Evolutionary conservation across 2,797 vertebrate species (phyloP).

Genomic region (Darevskia nairensis): DNA sequence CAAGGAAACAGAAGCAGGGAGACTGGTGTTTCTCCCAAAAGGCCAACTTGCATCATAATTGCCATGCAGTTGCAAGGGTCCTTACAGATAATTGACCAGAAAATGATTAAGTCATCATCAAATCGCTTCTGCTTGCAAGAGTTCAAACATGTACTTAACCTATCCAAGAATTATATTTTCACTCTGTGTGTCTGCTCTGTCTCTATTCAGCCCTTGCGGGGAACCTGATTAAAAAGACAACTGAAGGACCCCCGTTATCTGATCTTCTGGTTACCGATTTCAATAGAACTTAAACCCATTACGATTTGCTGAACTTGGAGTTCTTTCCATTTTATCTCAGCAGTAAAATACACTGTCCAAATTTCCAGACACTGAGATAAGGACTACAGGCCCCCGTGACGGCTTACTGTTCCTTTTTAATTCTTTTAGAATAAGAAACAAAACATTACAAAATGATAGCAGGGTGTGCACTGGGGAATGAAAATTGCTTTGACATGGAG

Average conservation of each 20-base stretch:
- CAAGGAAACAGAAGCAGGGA: slow-evolving; percentile 87
- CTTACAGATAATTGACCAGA: slow-evolving; percentile 99
- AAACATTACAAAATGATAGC: slow-evolving; percentile 99
- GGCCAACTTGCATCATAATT: slow-evolving; percentile 90
- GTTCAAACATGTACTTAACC: slow-evolving; percentile 99
- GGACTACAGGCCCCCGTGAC: slow-evolving; percentile 87
- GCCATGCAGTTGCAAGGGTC: slow-evolving; percentile 87
- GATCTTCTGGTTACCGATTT: slow-evolving; percentile 93
- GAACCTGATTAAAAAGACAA: slow-evolving; percentile 90
- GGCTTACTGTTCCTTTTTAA: slow-evolving; percentile 91
- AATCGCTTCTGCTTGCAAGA: slow-evolving; percentile 95
- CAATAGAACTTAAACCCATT: slow-evolving; percentile 97
- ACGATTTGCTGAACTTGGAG: slow-evolving; percentile 91
- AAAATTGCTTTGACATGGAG: slow-evolving; percentile 99
- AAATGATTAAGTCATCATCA: slow-evolving; percentile 99
- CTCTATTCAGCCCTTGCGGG: slow-evolving; percentile 87
- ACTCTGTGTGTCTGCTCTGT: slow-evolving; percentile 87
- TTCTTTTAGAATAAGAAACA: slow-evolving; percentile 97
- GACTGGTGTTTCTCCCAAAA: slow-evolving; percentile 88
- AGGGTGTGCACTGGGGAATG: slow-evolving; percentile 95
- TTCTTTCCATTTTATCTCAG: slow-evolving; percentile 90
- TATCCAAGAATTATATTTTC: slow-evolving; percentile 98
- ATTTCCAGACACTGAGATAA: slow-evolving; percentile 95
- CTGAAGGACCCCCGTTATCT: slow-evolving; percentile 91
- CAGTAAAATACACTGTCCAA: slow-evolving; percentile 95